These are phyloP conservation scores for Cuculus canorus DNA, from an alignment of 2,797 vertebrate species.

Conservation along the genomic window DNA sequence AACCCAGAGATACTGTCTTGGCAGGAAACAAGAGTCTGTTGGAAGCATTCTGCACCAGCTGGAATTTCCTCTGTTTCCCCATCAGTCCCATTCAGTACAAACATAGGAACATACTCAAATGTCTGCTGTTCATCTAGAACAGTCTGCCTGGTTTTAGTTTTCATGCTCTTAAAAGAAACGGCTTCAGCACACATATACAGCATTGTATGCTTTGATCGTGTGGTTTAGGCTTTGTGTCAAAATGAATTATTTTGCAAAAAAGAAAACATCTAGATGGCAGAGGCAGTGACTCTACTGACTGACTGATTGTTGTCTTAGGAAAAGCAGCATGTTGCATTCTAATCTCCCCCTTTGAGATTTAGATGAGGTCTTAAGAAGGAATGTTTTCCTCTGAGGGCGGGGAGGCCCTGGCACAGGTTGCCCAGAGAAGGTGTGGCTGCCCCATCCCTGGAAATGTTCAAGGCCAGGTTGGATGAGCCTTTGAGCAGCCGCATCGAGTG, in stretches of 20 bases:
- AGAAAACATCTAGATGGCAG: background rate
- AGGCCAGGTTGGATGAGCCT: no score
- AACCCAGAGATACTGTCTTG: background rate
- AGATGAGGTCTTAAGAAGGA: no score
- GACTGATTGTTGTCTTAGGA: background rate
- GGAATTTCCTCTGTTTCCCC: background rate
- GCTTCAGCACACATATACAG: background rate
- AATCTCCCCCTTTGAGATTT: no score
- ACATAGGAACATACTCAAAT: background rate
- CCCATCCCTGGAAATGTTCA: no score
- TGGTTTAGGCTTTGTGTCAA: background rate
- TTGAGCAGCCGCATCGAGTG: no score
- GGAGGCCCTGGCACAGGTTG: no score
- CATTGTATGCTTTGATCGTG: background rate
- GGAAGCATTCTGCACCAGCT: background rate
- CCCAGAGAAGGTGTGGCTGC: no score
- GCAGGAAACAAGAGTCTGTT: background rate
- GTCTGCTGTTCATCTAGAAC: background rate
- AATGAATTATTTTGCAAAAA: background rate
- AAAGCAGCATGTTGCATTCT: background rate
- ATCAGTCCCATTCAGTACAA: background rate
- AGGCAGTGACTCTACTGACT: background rate
- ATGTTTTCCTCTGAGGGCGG: no score
- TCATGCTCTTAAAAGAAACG: background rate
- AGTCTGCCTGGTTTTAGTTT: background rate